phyloP scores from a whole-genome alignment of 2,888 invertebrate genomes.

The Cerceris rybyensis region DNA sequence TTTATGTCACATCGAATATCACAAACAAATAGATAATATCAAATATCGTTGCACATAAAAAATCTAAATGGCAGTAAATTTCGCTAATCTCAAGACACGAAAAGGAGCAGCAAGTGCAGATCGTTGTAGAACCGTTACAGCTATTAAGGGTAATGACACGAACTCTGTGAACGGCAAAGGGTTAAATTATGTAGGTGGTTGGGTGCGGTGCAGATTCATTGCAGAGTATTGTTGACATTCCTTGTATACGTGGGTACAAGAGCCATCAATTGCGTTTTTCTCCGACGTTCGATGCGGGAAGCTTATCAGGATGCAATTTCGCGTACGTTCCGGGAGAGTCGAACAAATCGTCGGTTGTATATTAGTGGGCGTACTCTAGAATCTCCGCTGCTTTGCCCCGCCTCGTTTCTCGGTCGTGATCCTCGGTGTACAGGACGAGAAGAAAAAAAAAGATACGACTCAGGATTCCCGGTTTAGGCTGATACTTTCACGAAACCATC shows the following conservation, averaged over 20 bases:
- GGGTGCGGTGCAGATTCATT: conserved; percentile 49
- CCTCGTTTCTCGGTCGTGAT: conserved; percentile 24
- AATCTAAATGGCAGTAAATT: too few relatives aligned
- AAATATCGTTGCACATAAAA: too few relatives aligned
- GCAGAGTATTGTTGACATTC: conserved; percentile 59
- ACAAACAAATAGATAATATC: too few relatives aligned
- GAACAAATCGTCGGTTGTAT: conserved; percentile 41
- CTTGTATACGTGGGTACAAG: conserved; percentile 25
- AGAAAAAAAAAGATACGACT: conserved; percentile 6
- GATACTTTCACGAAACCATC: conserved; percentile 17
- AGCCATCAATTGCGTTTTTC: conserved; percentile 41
- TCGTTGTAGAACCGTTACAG: conserved; percentile 9
- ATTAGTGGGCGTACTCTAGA: conserved; percentile 37
- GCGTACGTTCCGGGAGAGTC: conserved; percentile 35
- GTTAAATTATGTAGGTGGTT: conserved; percentile 56
- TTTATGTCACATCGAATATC: too few relatives aligned
- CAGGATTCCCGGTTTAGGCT: conserved; percentile 1
- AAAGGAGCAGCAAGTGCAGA: background rate
- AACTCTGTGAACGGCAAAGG: conserved; percentile 50
- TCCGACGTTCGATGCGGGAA: conserved; percentile 29
- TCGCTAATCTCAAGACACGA: too few relatives aligned
- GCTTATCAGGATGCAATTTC: conserved; percentile 65
- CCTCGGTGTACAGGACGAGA: conserved; percentile 7
- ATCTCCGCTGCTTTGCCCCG: conserved; percentile 15
- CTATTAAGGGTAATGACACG: conserved; percentile 63